phyloP scores from a whole-genome alignment of 2,797 vertebrate species.

The Merluccius polli region DNA sequence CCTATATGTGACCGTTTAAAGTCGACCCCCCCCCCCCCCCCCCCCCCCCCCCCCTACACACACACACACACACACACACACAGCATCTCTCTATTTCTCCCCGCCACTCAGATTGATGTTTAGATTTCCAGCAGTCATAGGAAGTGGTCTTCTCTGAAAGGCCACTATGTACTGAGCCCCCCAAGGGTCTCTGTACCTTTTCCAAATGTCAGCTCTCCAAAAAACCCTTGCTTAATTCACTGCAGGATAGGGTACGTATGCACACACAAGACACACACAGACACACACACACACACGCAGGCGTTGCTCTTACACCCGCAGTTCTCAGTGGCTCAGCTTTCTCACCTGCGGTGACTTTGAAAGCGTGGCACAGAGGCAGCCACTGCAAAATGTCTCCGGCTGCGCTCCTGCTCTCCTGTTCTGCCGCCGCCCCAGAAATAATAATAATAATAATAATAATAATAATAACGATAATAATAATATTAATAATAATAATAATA shows the following conservation, averaged over 20 bases:
- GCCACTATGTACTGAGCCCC: slow-evolving; percentile 43
- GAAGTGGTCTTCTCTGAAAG: slow-evolving; percentile 50
- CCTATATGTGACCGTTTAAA: not conserved
- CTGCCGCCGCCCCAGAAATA: slow-evolving; percentile 31
- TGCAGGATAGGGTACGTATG: slow-evolving; percentile 33
- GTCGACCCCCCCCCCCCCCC: not conserved
- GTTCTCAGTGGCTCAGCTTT: slow-evolving; percentile 40
- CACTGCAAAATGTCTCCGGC: slow-evolving; percentile 64
- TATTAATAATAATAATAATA: slow-evolving; percentile 34
- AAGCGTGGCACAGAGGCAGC: slow-evolving; percentile 54
- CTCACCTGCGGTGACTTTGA: slow-evolving; percentile 62
- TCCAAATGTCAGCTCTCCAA: slow-evolving; percentile 61
- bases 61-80: slow-evolving; percentile 22
- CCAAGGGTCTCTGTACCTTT: slow-evolving; percentile 51
- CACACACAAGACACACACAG: slow-evolving; percentile 29
- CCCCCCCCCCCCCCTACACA: not conserved
- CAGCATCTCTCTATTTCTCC: not conserved
- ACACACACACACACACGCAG: not conserved
- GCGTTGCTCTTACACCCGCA: not conserved
- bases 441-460: slow-evolving; percentile 35
- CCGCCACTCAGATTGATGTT: slow-evolving; percentile 19
- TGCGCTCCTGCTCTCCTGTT: slow-evolving; percentile 33
- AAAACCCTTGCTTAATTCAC: slow-evolving; percentile 35
- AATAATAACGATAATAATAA: not conserved
- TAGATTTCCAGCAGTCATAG: slow-evolving; percentile 25